Evolutionary conservation across 2,888 invertebrate species (phyloP), one percentile per base, ranked within the genome.

Genomic region (Heliconius cydno): DNA sequence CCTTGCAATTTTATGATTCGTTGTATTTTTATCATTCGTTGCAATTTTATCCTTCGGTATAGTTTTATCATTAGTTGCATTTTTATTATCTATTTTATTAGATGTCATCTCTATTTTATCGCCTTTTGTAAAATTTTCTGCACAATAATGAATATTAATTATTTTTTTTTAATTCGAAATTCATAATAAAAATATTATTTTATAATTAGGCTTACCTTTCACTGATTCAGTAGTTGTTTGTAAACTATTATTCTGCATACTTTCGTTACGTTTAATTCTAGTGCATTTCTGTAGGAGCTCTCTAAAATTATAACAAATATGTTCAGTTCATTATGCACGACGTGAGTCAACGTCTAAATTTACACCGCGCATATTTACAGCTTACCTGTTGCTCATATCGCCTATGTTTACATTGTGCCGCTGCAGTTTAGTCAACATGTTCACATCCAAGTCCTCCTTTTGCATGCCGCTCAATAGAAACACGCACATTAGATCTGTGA

Each of bases 401-500:
- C 89, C 87, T 73, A 92, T 88, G 88, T 92, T 91, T 84, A 93
- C 90, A 84, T 92, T 91, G 86, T 91, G 88, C 57, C 88, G 89
- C 77, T 87, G 85, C 77, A 94, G 89, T 88, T 93, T 94, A 85
- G 86, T 86, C 84, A 92, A 83, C 80, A 90, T 86, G 83, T 84
- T 88, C 46, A 87, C 88, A 84, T 92, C 92, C 82, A 94, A 83
- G 65, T 94, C 94, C 72, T 93, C 93, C 82, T 91, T 93, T 90
- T 94, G 92, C 82, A 93, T 84, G 77, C 94, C 94, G 85, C 91
- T 92, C 85, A 93, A 87, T 83, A 93, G 83, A 82, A 95, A 87
- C 83, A 94, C 91, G 86, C 94, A 95, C 84, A 94, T 85, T 63
- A 95, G 81, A 91, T 94, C 94, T 95, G 41, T 41, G 92, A 83